Evolutionary conservation across 2,888 invertebrate species (phyloP).

Genomic region (Lissonota sp.): DNA sequence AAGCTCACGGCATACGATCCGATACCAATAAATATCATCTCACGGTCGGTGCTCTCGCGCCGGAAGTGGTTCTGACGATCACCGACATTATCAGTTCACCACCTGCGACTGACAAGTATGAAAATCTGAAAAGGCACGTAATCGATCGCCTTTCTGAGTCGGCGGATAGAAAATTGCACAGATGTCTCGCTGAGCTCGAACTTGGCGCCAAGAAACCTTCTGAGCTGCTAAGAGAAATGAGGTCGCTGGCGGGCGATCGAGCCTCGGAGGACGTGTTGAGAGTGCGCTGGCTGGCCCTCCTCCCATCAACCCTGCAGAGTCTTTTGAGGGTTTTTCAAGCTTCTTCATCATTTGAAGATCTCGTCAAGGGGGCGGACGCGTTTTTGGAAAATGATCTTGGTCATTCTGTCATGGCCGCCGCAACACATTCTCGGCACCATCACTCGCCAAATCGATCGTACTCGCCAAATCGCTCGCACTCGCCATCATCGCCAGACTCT

Average conservation of each 20-base stretch:
- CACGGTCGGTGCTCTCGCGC: background rate
- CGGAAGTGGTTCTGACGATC: background rate
- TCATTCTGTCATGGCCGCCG: constrained; percentile 32
- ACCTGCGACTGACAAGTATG: constrained; percentile 38
- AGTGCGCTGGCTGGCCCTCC: constrained; percentile 53
- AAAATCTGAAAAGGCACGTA: constrained; percentile 25
- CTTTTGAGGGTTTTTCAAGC: background rate
- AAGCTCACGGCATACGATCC: background rate
- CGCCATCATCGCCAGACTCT: background rate
- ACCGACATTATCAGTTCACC: constrained; percentile 32
- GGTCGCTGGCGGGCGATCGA: constrained; percentile 52
- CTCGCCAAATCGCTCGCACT: background rate
- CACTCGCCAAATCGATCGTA: background rate
- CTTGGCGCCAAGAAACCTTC: constrained; percentile 65
- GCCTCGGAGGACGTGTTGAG: constrained; percentile 62
- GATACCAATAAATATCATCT: background rate
- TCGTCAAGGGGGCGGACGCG: constrained; percentile 58
- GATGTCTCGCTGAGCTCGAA: constrained; percentile 59
- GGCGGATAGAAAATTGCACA: constrained; percentile 55
- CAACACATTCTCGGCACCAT: constrained; percentile 7
- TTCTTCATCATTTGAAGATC: constrained; percentile 35
- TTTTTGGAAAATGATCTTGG: constrained; percentile 40
- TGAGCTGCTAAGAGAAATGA: constrained; percentile 65
- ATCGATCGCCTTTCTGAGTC: constrained; percentile 54
- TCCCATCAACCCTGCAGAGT: constrained; percentile 44